Base-by-base conservation (phyloP, 2,113 vertebrate species). In the Cercocebus atys region DNA sequence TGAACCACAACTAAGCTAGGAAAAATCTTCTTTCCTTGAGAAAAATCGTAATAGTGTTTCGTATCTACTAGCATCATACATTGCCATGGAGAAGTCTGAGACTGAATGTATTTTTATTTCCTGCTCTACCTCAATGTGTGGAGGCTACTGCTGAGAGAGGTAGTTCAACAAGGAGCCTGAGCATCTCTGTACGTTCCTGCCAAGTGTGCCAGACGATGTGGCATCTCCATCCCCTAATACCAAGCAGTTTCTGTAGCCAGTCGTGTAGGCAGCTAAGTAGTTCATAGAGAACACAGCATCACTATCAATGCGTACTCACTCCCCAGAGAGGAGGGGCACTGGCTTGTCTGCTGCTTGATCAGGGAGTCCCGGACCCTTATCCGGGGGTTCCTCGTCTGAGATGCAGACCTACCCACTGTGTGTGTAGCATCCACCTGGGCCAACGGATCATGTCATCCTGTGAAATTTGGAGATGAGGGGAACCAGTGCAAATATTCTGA, bases 381-480 rank as follows among this genome's bases (percentile, higher is more conserved):
- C 66, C 16, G 12, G 52, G 14, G 14, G 40, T 0, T 73, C 32
- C 40, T n/a, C 9, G 30, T 84, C 25, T 30, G 64, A 55, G 47
- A 82, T 45, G 43, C 45, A 73, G 1, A 75, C 10, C 32, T 22
- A 68, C 32, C 30, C 25, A 27, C 35, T 14, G 61, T 64, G 11
- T 40, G 23, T 40, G 13, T 22, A 3, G 16, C 25, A 22, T 43
- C n/a, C 17, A 47, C 20, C 61, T 23, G 6, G 40, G 14, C 3
- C 13, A 0, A n/a, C 9, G 35, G 17, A 47, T 85, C 6, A 1
- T 13, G 32, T 64, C 4, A 4, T 7, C 16, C 3, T 45, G 5
- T n/a, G 55, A 64, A 93, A 45, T 45, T 32, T 57, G 57, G 35
- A 23, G 43, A 38, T 23, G 9, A 10, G 45, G n/a, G 45, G 23